phyloP scores from a whole-genome alignment of 2,888 invertebrate genomes.

The Eilema sororculum region DNA sequence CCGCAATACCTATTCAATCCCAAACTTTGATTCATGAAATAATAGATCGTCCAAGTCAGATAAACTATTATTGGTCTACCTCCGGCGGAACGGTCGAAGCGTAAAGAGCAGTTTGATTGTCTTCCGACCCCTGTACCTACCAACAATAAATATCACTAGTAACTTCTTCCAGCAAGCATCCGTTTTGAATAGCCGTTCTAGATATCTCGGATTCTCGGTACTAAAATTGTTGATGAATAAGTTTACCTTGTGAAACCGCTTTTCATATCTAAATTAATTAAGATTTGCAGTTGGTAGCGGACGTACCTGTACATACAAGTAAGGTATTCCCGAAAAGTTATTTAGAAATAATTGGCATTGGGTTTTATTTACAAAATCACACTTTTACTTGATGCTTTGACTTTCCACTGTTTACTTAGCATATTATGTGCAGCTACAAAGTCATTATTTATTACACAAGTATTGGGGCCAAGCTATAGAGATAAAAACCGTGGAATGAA shows the following conservation, averaged over 20 bases:
- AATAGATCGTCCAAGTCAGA: conserved; percentile 38
- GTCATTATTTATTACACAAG: too few species aligned
- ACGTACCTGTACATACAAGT: background rate
- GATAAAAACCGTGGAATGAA: conserved; percentile 11
- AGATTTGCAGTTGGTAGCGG: background rate
- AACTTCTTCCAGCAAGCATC: conserved; percentile 17
- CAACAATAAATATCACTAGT: conserved; percentile 39
- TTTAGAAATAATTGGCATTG: background rate
- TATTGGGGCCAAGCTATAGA: background rate
- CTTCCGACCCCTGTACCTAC: conserved; percentile 37
- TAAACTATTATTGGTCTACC: conserved; percentile 48
- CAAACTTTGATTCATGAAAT: conserved; percentile 37
- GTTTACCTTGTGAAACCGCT: conserved; percentile 1
- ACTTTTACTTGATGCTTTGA: background rate
- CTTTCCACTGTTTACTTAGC: too few species aligned
- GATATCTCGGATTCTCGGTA: conserved; percentile 27
- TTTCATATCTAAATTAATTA: background rate
- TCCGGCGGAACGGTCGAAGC: conserved; percentile 31
- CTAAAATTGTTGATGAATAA: conserved; percentile 17
- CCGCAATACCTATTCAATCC: conserved; percentile 17
- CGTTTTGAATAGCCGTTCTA: conserved; percentile 32
- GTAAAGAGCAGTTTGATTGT: conserved; percentile 51
- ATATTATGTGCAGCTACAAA: too few species aligned
- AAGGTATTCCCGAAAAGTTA: background rate
- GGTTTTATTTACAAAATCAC: background rate